Base-by-base conservation (phyloP, 2,113 vertebrate genomes). In the Hystrix brachyura region DNA sequence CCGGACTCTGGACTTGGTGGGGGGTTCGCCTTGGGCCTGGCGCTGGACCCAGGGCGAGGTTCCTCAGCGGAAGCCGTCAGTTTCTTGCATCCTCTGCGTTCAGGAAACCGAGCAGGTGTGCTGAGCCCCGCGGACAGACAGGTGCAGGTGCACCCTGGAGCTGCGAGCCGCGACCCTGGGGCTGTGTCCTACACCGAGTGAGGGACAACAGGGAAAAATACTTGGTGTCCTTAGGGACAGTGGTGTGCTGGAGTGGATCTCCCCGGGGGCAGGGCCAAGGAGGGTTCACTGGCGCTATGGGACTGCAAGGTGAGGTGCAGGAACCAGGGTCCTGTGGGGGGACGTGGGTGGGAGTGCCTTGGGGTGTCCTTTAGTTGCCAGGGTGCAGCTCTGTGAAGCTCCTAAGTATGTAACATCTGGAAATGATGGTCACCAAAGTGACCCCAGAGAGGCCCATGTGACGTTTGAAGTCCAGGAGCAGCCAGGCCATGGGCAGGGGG, bases 11-110 rank as follows among this genome's bases (percentile, higher is more conserved):
- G n/a, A n/a, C 3, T 5, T 23, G 3, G 19, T 57, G 6, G 27
- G 13, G 65, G 0, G 17, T 7, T 3, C 1, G 7, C 1, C 2
- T 11, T 2, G 55, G 25, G 17, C n/a, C 1, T 0, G 2, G 25
- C 51, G 19, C 14, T 7, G 21, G 51, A 25, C 19, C 64, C 29
- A 1, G 32, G 43, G 17, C 13, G 46, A 76, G 13, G 57, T 69
- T 95, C 79, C 48, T 87, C 38, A 27, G 19, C 4, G 5, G 69
- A 11, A 29, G 34, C 21, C 2, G 17, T 43, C 27, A 38, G 2
- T 0, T 38, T 80, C 1, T 10, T 18, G 48, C 32, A 15, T 51
- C 18, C 43, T 34, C 32, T 32, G 38, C 32, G 83, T 69, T 23
- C 51, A 38, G 74, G 62, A 82, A 86, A 48, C 67, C 23, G 7